A percentile compares a stretch with the other conserved stretches of the same genome.
These are phyloP conservation scores for Cosmia trapezina DNA, from an alignment of 2,888 invertebrate genomes.

Conservation along the genomic window DNA sequence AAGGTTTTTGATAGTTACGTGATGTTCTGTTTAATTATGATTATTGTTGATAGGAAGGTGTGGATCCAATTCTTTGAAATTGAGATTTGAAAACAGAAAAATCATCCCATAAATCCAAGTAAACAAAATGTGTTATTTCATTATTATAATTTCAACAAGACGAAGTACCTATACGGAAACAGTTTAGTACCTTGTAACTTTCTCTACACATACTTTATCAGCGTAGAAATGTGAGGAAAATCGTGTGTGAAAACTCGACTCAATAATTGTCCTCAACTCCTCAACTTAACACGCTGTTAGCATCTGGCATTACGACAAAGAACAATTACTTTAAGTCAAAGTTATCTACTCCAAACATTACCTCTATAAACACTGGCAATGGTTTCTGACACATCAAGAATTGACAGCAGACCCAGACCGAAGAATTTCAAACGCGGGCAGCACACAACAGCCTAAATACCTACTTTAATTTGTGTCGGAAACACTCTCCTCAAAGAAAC, in stretches of 20 bases:
- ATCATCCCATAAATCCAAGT: neutral
- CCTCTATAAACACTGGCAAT: neutral
- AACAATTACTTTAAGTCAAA: neutral
- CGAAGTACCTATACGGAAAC: neutral
- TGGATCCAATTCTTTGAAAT: neutral
- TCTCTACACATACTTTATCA: neutral
- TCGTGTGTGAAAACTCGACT: neutral
- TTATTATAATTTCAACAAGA: neutral
- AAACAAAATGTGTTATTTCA: neutral
- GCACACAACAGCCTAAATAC: neutral
- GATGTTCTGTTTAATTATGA: neutral
- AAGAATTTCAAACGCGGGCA: neutral
- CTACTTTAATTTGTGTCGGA: neutral
- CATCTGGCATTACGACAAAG: neutral
- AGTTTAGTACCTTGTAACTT: neutral
- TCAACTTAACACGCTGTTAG: neutral
- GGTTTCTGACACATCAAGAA: neutral
- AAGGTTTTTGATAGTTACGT: neutral
- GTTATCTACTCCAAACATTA: neutral
- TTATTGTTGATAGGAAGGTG: neutral
- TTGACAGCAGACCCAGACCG: neutral
- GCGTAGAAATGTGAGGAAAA: constrained; percentile 8
- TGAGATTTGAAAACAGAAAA: neutral
- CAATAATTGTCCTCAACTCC: neutral
- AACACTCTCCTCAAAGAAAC: constrained; percentile 1